A percentile compares a stretch with the other conserved stretches of the same genome.
These are phyloP conservation scores for Pelagia noctiluca DNA, from an alignment of 30 jellyfish, hydroid and myxozoan species.

Conservation along the genomic window DNA sequence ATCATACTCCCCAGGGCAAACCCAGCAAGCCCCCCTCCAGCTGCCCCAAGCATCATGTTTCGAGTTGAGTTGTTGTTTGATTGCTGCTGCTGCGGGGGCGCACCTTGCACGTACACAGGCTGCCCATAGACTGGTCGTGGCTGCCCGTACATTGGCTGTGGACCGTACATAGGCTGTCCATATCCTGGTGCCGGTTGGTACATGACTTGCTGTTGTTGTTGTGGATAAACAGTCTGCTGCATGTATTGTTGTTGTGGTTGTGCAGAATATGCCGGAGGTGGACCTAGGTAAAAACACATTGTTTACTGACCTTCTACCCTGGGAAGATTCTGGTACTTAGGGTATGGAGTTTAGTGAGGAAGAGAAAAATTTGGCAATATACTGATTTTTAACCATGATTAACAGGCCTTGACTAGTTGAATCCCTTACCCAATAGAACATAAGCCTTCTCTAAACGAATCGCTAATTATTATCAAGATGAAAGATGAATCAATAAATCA, in stretches of 20 bases:
- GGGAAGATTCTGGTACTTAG: too few species aligned
- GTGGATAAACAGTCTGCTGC: slow-evolving; percentile 33
- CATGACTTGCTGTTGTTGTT: slow-evolving; percentile 37
- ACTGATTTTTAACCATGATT: background rate
- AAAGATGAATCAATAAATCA: too few species aligned
- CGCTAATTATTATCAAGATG: too few species aligned
- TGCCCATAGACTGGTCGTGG: slow-evolving; percentile 83
- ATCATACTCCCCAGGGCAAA: slow-evolving; percentile 87
- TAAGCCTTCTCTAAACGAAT: too few species aligned
- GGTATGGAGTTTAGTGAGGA: too few species aligned
- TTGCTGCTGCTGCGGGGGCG: slow-evolving; percentile 84
- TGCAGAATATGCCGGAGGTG: slow-evolving; percentile 66
- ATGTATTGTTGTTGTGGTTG: slow-evolving; percentile 26
- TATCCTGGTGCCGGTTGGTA: slow-evolving; percentile 69
- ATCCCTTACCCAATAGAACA: background rate
- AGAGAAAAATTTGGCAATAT: too few species aligned
- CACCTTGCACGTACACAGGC: slow-evolving; percentile 82
- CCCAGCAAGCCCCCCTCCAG: slow-evolving; percentile 95
- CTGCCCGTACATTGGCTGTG: slow-evolving; percentile 66
- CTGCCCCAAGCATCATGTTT: slow-evolving; percentile 94
- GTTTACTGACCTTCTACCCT: background rate
- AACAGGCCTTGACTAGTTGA: background rate
- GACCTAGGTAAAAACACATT: slow-evolving; percentile 13
- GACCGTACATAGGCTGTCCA: slow-evolving; percentile 66
- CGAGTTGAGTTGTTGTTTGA: slow-evolving; percentile 80